Percentiles rank a stretch among this genome's conserved stretches.
Conservation (phyloP, 2,113 vertebrate species). For the Thomomys bottae region DNA sequence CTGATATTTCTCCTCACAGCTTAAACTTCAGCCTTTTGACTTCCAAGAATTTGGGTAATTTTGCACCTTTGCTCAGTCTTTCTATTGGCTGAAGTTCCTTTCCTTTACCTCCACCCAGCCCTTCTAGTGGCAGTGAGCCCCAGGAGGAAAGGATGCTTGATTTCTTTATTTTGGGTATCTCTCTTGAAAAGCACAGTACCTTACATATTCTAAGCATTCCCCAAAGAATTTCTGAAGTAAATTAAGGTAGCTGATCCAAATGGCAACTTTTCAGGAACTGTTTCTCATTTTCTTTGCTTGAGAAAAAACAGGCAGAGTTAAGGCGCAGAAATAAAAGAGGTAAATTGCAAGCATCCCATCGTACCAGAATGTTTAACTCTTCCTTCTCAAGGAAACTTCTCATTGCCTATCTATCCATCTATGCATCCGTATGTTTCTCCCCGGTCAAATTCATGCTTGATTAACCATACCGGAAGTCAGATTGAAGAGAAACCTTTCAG, state of each 20-base stretch:
- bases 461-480: background rate
- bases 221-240: conserved; percentile 49
- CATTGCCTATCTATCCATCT: background rate
- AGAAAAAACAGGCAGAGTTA: conserved; percentile 47
- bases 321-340: conserved; percentile 31
- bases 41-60: background rate
- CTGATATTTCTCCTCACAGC: background rate
- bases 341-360: background rate
- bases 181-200: background rate
- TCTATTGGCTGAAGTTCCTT: background rate
- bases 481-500: background rate
- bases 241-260: conserved; percentile 58
- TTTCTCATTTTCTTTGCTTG: conserved; percentile 73
- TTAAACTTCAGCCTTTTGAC: background rate
- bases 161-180: background rate
- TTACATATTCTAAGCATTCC: background rate
- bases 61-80: background rate
- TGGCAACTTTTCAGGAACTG: conserved; percentile 67
- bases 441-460: background rate
- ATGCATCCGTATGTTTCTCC: background rate
- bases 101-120: background rate
- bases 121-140: background rate
- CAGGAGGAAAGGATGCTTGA: background rate
- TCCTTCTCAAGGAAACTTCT: conserved; percentile 7
- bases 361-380: conserved; percentile 41